Conservation (phyloP, 2,797 vertebrate genomes). For the Semaprochilodus insignis region DNA sequence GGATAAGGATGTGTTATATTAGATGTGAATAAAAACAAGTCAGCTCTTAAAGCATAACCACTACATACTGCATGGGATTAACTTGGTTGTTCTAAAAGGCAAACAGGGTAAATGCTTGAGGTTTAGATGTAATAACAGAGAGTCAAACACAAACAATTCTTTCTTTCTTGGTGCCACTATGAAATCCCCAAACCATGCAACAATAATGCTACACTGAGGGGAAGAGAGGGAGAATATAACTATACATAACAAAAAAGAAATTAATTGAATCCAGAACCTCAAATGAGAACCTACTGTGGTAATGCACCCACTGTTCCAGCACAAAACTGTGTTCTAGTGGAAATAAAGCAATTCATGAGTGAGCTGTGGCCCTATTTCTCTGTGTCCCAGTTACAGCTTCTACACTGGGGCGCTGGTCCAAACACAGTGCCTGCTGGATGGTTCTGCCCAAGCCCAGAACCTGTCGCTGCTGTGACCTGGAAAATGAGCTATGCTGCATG, state of each 20-base stretch:
- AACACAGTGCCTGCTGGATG: slow-evolving; percentile 66
- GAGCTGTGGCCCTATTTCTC: slow-evolving; percentile 35
- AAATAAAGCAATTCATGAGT: slow-evolving; percentile 24
- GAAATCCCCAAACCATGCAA: slow-evolving; percentile 40
- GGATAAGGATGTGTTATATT: too few species aligned
- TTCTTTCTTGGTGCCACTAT: slow-evolving; percentile 31
- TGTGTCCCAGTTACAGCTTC: slow-evolving; percentile 74
- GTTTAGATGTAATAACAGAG: not conserved
- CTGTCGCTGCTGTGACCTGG: slow-evolving; percentile 76
- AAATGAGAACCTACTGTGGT: not conserved
- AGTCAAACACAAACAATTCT: slow-evolving; percentile 35
- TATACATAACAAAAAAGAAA: not conserved
- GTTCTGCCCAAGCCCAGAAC: slow-evolving; percentile 75
- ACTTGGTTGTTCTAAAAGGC: slow-evolving; percentile 59
- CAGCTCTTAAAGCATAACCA: not conserved
- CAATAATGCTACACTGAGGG: not conserved
- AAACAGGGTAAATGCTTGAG: not conserved
- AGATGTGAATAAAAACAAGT: not conserved
- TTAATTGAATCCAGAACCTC: not conserved
- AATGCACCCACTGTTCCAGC: not conserved
- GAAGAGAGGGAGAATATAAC: not conserved
- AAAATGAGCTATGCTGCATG: slow-evolving; percentile 71
- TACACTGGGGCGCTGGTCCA: slow-evolving; percentile 73
- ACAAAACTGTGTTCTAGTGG: slow-evolving; percentile 3
- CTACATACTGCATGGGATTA: slow-evolving; percentile 56